Evolutionary conservation across 1,140 invertebrate genomes (phyloP), one percentile per base, ranked within the genome.

Genomic region (Ceratina australensis): DNA sequence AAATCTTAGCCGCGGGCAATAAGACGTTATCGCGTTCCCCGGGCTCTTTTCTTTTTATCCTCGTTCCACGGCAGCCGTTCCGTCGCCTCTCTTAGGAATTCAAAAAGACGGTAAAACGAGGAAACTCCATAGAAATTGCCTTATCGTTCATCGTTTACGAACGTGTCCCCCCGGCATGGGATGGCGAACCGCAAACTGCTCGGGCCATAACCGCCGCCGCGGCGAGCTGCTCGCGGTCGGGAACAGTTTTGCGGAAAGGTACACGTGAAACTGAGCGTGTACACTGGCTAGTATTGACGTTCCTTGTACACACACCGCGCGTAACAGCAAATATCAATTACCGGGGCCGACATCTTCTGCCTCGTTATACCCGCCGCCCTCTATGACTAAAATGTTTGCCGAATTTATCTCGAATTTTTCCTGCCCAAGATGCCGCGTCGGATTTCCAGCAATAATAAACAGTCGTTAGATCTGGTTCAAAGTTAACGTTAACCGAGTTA

Each of bases 181-280:
- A 42, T 49, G 80, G 84, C 84, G 68, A 75, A 85, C 83, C 76
- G 84, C 83, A 85, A 82, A 85, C 82, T 85, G 81, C 76, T 69
- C 33, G 33, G 72, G 47, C 75, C 71, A 52, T 85, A 85, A 81
- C 76, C 79, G 75, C 79, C 47, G 33, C 33, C 33, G 33, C 33
- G 33, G 2, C 33, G 33, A 3, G 33, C 33, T 42, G 33, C 33
- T 49, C 71, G 79, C 61, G 74, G 79, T 74, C 77, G 64, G 33
- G 57, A 49, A 54, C 71, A 54, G 57, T 81, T 84, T 84, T 68
- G 52, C 80, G 76, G 33, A 84, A 81, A 81, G 50, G 67, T 52
- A 22, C 28, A 74, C 42, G 72, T 50, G 60, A 54, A 63, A 64
- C 59, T 49, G 72, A 66, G 56, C 26, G 59, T 47, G 65, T 69